These are phyloP conservation scores for Formica aserva DNA, from an alignment of 2,888 invertebrate genomes.

Conservation along the genomic window DNA sequence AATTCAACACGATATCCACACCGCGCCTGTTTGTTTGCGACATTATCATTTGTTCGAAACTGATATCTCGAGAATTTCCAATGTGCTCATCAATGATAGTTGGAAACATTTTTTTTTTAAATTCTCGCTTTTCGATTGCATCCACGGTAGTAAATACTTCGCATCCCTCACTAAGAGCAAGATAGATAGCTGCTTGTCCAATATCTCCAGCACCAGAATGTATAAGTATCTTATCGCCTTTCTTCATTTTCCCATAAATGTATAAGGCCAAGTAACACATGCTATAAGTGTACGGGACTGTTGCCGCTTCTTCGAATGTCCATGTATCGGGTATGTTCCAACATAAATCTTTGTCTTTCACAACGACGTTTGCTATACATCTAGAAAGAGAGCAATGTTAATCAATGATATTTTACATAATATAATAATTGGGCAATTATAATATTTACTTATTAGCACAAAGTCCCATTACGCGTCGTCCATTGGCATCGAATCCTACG, in stretches of 20 bases:
- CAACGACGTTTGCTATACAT: neutral
- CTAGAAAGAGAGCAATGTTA: neutral
- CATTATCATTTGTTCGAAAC: conserved; percentile 94
- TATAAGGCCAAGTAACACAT: conserved; percentile 88
- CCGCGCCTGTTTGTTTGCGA: conserved; percentile 93
- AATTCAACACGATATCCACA: conserved; percentile 96
- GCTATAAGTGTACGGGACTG: conserved; percentile 89
- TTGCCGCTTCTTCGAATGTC: conserved; percentile 89
- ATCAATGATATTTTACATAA: neutral
- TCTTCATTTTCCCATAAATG: conserved; percentile 86
- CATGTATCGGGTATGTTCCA: conserved; percentile 88
- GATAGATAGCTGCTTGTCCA: conserved; percentile 89
- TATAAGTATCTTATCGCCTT: conserved; percentile 85
- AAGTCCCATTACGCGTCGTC: conserved; percentile 85
- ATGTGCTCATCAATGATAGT: conserved; percentile 89
- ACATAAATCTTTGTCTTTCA: conserved; percentile 22
- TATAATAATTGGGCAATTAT: neutral
- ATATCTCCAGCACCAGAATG: conserved; percentile 88
- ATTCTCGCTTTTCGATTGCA: conserved; percentile 86
- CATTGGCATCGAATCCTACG: conserved; percentile 87
- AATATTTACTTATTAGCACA: conserved; percentile 71
- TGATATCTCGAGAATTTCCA: conserved; percentile 94
- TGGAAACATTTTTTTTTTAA: conserved; percentile 87
- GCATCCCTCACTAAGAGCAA: conserved; percentile 88
- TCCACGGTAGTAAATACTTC: conserved; percentile 88